Percentiles rank a stretch among this genome's conserved stretches.
These are phyloP conservation scores for Schizopygopsis pylzovi DNA, from an alignment of 2,797 vertebrate species.

Conservation along the genomic window DNA sequence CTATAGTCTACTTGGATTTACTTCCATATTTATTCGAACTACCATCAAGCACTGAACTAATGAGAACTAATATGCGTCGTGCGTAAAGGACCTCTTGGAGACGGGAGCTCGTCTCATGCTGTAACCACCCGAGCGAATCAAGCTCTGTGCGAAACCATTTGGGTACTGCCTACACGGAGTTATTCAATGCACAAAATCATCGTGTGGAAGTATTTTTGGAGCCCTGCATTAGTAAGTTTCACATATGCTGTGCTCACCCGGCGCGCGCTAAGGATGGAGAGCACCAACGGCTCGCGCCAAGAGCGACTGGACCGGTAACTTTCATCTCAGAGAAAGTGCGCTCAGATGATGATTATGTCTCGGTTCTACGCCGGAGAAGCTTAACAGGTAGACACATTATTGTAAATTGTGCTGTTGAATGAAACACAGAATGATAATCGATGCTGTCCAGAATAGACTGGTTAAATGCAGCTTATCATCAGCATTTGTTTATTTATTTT, in stretches of 20 bases:
- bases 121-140: constrained; percentile 6
- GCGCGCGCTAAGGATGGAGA: constrained; percentile 70
- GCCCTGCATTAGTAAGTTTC: constrained; percentile 47
- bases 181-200: constrained; percentile 33
- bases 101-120: constrained; percentile 4
- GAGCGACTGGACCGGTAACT: constrained; percentile 65
- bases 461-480: background rate
- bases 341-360: constrained; percentile 67
- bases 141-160: constrained; percentile 25
- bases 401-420: background rate
- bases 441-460: background rate
- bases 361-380: constrained; percentile 62
- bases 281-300: constrained; percentile 49
- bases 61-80: constrained; percentile 3
- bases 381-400: constrained; percentile 68
- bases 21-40: background rate
- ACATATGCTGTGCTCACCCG: constrained; percentile 26
- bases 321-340: constrained; percentile 55
- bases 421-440: background rate
- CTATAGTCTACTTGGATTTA: background rate
- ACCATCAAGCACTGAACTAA: background rate
- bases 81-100: constrained; percentile 40
- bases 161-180: background rate
- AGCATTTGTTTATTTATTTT: constrained; percentile 54
- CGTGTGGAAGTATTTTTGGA: constrained; percentile 52